Evolutionary conservation across 2,888 invertebrate species (phyloP), one percentile per base, ranked within the genome.

Genomic region (Mythimna impura): DNA sequence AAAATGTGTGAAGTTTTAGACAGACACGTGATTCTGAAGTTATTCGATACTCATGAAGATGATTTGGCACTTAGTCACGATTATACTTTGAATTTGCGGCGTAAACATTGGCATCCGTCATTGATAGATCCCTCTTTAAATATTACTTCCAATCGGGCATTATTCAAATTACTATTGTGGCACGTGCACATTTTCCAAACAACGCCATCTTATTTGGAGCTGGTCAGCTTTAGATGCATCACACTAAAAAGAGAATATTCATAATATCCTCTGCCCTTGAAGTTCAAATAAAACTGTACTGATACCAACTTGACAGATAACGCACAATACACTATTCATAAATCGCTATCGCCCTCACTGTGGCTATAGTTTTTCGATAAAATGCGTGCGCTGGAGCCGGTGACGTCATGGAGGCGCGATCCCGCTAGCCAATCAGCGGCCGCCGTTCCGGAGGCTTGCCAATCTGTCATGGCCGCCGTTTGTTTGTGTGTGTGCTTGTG

Each of bases 401-500:
- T 93, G 92, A 94, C 93, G 94, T 94, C 92, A 94, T 78, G 86
- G 91, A 94, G 95, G 94, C 94, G 85, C 92, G 94, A 76, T 89
- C 76, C 71, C 72, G 50, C 87, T 86, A 73, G 66, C 95, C 94
- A 95, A 95, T 95, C 91, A 88, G 86, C 69, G 83, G 10, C 68
- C 76, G 36, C 74, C 50, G 85, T 90, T 89, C 81, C 78, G 93
- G 94, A 91, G 95, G 95, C 95, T 94, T 89, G 95, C 64, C 76
- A 68, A 83, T 86, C 89, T 89, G 89, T 92, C 91, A 94, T 92
- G 94, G 93, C 93, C 90, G 91, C 87, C 77, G 79, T 71, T 73
- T 84, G 54, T 79, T 71, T 81, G 65, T 81, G 74, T 82, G 87
- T 82, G 76, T 74, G 79, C 86, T 87, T 88, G 82, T 84, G 85